Base-by-base conservation (phyloP, 2,888 invertebrate genomes). In the Diarsia brunnea region DNA sequence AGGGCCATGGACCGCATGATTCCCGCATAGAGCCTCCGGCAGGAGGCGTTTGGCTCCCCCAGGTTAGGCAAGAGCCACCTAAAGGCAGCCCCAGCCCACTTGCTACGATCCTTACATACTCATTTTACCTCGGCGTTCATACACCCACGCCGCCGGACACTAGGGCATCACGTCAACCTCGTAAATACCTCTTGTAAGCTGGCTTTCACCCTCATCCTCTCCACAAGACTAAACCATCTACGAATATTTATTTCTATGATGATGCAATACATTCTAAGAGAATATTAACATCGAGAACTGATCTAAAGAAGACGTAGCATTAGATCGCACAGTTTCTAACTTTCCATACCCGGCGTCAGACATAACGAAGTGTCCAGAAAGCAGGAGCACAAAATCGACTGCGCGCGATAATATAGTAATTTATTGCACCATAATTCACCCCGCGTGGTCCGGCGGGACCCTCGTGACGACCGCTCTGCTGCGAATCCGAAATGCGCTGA, bases 371-470 rank as follows among this genome's bases (percentile, higher is more conserved):
- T 82, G 65, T 66, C 82, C 51, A 76, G 75, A 69, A 86, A 81
- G 69, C 67, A 63, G 75, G 75, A 70, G 84, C 85, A 87, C 88
- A 88, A 89, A 91, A 92, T 90, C 89, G 91, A 90, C 86, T 87
- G 88, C 87, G 89, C 90, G 92, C 90, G 91, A 93, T 93, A 93
- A 92, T 91, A 88, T 89, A 89, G 89, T 93, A 91, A 94, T 94
- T 94, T 94, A 94, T 93, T 90, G 91, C 87, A 77, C 89, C 89
- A 94, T 94, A 94, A 92, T 92, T 94, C 93, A 93, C 90, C 81
- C 88, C 84, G 89, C 88, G 81, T 81, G 89, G 86, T 88, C 91
- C 90, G 86, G 81, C 60, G 90, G 90, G 92, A 91, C 90, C 90
- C 90, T 90, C 85, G 88, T 91, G 93, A 92, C 89, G 90, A 90